These are phyloP conservation scores for Meteorus colon DNA, from an alignment of 2,888 invertebrate genomes.

Conservation along the genomic window DNA sequence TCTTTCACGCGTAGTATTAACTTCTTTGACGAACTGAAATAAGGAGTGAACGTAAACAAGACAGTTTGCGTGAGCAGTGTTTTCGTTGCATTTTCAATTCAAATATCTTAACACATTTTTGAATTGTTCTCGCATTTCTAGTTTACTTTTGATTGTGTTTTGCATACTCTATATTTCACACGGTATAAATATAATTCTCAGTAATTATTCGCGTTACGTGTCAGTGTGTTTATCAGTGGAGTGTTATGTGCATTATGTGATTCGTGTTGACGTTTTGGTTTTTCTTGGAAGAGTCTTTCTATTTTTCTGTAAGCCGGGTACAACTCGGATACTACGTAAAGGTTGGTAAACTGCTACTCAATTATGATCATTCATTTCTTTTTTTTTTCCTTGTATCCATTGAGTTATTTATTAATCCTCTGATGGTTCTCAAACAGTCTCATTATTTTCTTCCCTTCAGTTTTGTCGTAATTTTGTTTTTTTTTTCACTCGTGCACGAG, in stretches of 20 bases:
- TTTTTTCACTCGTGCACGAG: constrained; percentile 32
- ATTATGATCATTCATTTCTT: constrained; percentile 23
- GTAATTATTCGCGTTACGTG: constrained; percentile 9
- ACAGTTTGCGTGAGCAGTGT: neutral
- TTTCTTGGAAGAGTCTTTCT: constrained; percentile 45
- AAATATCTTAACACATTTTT: neutral
- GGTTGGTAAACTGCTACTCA: constrained; percentile 39
- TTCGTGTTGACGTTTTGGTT: constrained; percentile 44
- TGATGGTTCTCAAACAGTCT: constrained; percentile 8
- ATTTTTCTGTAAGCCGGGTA: constrained; percentile 33
- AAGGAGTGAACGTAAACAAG: too few relatives aligned
- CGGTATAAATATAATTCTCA: neutral
- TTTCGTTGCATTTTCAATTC: neutral
- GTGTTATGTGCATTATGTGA: constrained; percentile 53
- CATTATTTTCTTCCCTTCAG: constrained; percentile 27
- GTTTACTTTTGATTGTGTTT: neutral
- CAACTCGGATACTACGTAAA: constrained; percentile 40
- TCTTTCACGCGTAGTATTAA: too few relatives aligned
- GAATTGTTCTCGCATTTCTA: neutral
- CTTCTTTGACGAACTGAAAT: too few relatives aligned
- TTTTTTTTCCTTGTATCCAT: constrained; percentile 15
- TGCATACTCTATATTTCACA: too few relatives aligned
- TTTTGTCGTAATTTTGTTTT: constrained; percentile 12
- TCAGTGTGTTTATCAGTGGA: constrained; percentile 48
- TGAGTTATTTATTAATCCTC: neutral